Conservation (phyloP, 2,888 invertebrate genomes). For the Sepioteuthis lessoniana region DNA sequence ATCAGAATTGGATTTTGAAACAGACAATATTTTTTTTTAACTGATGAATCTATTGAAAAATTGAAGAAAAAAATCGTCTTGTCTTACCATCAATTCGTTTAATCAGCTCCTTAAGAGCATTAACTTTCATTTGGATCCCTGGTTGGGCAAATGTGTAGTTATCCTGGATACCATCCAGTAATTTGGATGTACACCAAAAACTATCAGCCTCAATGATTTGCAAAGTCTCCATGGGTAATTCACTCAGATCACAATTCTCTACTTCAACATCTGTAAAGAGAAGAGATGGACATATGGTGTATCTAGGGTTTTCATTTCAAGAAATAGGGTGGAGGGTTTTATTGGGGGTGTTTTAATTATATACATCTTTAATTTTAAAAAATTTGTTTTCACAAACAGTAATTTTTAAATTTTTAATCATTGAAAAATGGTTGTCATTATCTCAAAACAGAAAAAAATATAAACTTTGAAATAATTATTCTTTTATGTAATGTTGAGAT, state of each 20-base stretch:
- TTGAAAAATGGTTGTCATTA: too few relatives aligned
- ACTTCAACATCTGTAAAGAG: conserved; percentile 82
- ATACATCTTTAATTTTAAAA: too few relatives aligned
- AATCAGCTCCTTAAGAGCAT: conserved; percentile 94
- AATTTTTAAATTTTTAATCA: too few relatives aligned
- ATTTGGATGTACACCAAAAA: conserved; percentile 98
- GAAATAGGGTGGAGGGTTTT: too few relatives aligned
- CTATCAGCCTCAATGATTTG: conserved; percentile 97
- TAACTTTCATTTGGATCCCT: conserved; percentile 98
- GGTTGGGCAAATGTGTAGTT: conserved; percentile 99
- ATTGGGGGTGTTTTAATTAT: too few relatives aligned
- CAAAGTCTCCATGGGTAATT: conserved; percentile 84
- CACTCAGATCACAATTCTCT: conserved; percentile 89
- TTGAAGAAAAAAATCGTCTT: background rate
- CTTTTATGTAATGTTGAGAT: too few relatives aligned
- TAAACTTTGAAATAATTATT: too few relatives aligned
- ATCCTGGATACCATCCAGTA: conserved; percentile 98
- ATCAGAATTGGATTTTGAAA: too few relatives aligned
- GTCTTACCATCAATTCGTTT: conserved; percentile 90
- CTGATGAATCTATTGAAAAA: background rate
- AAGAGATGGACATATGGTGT: background rate
- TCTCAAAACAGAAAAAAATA: too few relatives aligned
- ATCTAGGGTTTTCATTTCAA: background rate
- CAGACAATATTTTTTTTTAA: too few relatives aligned
- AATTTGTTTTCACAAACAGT: too few relatives aligned